A percentile compares a stretch with the other conserved stretches of the same genome.
phyloP scores from a whole-genome alignment of 2,113 vertebrate genomes.

The Pterocles burchelli region DNA sequence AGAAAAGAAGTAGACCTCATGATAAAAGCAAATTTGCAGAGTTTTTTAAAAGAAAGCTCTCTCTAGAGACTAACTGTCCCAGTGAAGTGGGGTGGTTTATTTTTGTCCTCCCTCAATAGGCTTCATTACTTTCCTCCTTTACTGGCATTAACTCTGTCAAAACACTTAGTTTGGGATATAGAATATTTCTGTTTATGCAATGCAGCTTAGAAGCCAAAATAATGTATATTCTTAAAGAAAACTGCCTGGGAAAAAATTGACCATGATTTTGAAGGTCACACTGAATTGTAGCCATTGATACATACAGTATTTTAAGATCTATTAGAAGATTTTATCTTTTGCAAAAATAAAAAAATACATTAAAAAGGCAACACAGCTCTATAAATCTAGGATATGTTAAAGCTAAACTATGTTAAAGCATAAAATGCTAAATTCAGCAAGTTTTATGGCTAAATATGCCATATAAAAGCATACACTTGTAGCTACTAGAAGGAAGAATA shows the following conservation, averaged over 20 bases:
- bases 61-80: neutral
- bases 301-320: neutral
- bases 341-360: neutral
- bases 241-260: neutral
- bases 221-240: neutral
- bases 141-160: neutral
- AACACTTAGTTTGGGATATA: neutral
- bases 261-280: neutral
- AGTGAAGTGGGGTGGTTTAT: neutral
- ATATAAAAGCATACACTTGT: neutral
- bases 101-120: neutral
- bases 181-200: neutral
- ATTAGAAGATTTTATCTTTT: neutral
- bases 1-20: neutral
- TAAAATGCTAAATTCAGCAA: neutral
- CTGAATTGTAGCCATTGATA: neutral
- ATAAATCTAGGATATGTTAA: neutral
- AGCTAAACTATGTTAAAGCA: neutral
- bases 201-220: neutral
- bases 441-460: neutral
- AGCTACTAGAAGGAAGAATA: neutral
- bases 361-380: neutral
- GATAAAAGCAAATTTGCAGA: neutral
- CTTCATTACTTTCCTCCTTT: neutral
- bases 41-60: neutral